Percentiles rank a stretch among this genome's conserved stretches.
Evolutionary conservation across 2,113 vertebrate genomes (phyloP).

Genomic region (Microcebus jonahi): DNA sequence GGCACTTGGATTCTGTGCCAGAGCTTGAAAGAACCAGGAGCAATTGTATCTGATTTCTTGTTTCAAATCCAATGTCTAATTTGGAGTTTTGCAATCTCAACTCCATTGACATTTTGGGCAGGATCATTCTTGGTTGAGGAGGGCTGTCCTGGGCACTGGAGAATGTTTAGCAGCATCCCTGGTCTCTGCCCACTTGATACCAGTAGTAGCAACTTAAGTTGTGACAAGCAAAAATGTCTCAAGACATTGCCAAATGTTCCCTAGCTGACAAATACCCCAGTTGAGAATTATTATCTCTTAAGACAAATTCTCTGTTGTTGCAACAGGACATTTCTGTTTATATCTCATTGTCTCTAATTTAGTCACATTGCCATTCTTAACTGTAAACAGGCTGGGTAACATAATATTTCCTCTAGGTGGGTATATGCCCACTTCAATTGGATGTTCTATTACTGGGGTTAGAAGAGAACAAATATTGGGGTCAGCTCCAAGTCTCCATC

Average conservation of each 20-base stretch:
- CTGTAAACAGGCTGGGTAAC: background rate
- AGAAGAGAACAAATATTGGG: background rate
- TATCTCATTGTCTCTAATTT: background rate
- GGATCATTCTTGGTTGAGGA: background rate
- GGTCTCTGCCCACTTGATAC: background rate
- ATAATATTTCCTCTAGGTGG: background rate
- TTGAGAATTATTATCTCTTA: constrained; percentile 2
- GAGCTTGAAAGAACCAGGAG: constrained; percentile 36
- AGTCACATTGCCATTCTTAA: background rate
- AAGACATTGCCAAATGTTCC: constrained; percentile 19
- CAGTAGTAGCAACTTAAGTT: background rate
- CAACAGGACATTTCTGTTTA: background rate
- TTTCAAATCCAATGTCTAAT: background rate
- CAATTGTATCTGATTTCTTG: constrained; percentile 31
- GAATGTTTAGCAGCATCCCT: background rate
- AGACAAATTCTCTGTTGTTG: background rate
- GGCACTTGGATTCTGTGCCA: background rate
- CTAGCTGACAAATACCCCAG: background rate
- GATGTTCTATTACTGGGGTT: background rate
- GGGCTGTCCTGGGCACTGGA: background rate
- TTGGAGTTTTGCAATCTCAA: background rate
- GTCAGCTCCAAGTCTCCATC: background rate
- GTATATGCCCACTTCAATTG: background rate
- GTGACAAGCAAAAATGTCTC: background rate
- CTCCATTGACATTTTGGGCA: background rate